phyloP scores from a whole-genome alignment of 2,888 invertebrate species.

The Troglohyphantes excavatus region DNA sequence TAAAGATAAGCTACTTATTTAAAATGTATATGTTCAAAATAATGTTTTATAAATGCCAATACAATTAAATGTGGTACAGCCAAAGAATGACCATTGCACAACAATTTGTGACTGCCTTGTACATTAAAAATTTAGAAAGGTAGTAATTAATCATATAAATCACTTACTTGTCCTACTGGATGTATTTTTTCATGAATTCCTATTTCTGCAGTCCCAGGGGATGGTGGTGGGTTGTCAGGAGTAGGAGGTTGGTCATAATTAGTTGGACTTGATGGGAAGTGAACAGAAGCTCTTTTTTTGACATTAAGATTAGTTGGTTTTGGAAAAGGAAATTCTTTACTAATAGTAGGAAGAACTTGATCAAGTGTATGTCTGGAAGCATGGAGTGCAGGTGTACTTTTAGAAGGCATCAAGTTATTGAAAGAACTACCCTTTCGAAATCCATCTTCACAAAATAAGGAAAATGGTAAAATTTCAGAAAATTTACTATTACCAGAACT shows the following conservation, averaged over 20 bases:
- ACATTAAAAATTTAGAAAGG: too few species aligned
- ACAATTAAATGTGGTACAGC: too few species aligned
- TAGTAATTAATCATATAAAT: too few species aligned
- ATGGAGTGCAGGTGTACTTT: conserved; percentile 77
- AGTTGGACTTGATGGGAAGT: conserved; percentile 91
- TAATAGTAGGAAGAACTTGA: conserved; percentile 68
- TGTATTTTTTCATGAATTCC: conserved; percentile 94
- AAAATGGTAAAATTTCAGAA: conserved; percentile 66
- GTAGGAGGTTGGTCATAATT: conserved; percentile 96
- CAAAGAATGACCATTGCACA: too few species aligned
- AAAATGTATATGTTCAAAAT: too few species aligned
- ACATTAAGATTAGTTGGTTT: conserved; percentile 77
- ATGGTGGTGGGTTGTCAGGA: conserved; percentile 96
- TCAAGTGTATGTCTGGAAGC: conserved; percentile 75
- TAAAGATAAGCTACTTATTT: too few species aligned
- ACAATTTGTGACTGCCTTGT: too few species aligned
- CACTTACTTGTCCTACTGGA: conserved; percentile 91
- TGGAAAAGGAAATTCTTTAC: conserved; percentile 71
- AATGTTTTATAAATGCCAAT: too few species aligned
- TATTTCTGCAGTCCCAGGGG: conserved; percentile 93
- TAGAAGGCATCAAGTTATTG: conserved; percentile 75
- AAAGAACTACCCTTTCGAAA: conserved; percentile 67
- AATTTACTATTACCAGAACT: conserved; percentile 40
- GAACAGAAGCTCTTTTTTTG: conserved; percentile 78
- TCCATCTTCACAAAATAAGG: conserved; percentile 67